Conservation (phyloP, 2,797 vertebrate genomes). For the Staurois parvus region DNA sequence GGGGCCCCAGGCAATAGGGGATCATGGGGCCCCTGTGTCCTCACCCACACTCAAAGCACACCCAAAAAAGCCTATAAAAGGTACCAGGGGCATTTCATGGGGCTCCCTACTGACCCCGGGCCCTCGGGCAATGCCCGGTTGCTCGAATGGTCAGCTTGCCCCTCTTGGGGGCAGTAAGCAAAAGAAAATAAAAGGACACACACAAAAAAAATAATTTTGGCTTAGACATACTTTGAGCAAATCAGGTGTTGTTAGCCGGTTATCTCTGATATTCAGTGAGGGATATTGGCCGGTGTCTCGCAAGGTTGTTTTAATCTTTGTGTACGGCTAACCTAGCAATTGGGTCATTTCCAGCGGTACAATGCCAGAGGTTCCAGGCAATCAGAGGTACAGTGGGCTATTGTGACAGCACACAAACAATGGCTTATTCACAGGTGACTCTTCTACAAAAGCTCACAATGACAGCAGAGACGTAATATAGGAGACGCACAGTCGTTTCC, state of each 20-base stretch:
- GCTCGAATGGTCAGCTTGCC: too few species aligned
- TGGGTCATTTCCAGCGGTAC: background rate
- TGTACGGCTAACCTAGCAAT: background rate
- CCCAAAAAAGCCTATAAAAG: too few species aligned
- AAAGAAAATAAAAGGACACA: too few species aligned
- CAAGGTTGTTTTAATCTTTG: background rate
- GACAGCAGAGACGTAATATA: conserved; percentile 12
- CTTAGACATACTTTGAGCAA: too few species aligned
- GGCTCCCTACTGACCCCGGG: too few species aligned
- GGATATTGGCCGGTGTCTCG: background rate
- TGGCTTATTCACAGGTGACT: conserved; percentile 35
- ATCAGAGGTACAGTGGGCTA: background rate
- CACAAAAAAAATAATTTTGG: too few species aligned
- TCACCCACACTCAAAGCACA: too few species aligned
- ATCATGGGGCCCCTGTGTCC: too few species aligned
- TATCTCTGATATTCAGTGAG: background rate
- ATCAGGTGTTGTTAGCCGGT: background rate
- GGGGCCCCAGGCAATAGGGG: too few species aligned
- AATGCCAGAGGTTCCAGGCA: background rate
- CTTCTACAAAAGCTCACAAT: background rate
- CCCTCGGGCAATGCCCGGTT: too few species aligned
- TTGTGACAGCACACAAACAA: background rate
- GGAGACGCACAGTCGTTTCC: background rate
- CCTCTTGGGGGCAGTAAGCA: too few species aligned
- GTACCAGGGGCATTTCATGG: too few species aligned